Conservation (phyloP, 2,113 vertebrate species). For the Cochlearius cochlearius region DNA sequence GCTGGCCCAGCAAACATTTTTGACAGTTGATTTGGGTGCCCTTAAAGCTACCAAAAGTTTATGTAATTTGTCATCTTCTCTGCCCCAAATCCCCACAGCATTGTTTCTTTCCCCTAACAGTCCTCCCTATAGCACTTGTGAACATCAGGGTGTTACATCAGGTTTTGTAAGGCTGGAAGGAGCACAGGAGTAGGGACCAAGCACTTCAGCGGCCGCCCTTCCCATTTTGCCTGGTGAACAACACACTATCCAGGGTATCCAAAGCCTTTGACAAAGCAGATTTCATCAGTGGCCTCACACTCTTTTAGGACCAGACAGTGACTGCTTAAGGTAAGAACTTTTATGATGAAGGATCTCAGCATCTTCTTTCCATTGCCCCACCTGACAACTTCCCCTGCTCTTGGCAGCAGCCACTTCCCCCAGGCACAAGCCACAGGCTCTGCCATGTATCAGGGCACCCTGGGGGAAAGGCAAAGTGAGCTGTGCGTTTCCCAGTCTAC, state of each 20-base stretch:
- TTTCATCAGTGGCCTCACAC: not conserved
- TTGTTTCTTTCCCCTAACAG: not conserved
- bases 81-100: not conserved
- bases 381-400: not conserved
- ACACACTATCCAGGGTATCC: not conserved
- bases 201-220: not conserved
- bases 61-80: not conserved
- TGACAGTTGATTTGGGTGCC: not conserved
- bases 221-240: not conserved
- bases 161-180: not conserved
- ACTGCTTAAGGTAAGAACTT: not conserved
- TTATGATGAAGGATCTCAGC: not conserved
- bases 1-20: not conserved
- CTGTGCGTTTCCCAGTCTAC: not conserved
- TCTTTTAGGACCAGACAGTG: not conserved
- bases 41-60: not conserved
- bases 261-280: not conserved
- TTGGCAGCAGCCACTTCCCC: not conserved
- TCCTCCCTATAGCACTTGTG: rapidly evolving
- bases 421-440: not conserved
- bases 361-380: not conserved
- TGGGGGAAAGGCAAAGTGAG: not conserved
- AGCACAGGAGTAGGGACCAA: not conserved
- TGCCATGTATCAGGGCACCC: not conserved
- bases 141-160: not conserved